These are phyloP conservation scores for Aleiodes testaceus DNA, from an alignment of 2,888 invertebrate species.

Conservation along the genomic window DNA sequence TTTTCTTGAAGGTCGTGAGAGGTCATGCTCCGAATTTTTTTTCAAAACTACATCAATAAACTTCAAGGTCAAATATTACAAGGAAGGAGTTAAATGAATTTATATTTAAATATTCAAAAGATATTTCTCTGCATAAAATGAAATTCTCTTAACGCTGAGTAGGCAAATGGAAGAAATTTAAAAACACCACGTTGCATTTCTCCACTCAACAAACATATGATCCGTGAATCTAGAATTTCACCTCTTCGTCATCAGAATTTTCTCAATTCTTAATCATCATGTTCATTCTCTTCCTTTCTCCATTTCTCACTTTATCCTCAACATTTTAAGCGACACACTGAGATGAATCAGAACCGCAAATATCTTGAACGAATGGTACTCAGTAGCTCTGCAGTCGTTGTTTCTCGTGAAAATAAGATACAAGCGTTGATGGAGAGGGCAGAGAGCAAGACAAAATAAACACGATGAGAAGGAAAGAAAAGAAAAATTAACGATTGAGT, in stretches of 20 bases:
- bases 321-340: slow-evolving; percentile 8
- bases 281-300: slow-evolving; percentile 10
- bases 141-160: slow-evolving; percentile 15
- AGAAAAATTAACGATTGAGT: slow-evolving; percentile 44
- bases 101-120: neutral
- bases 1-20: slow-evolving; percentile 44
- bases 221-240: slow-evolving; percentile 10
- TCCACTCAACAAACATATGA: slow-evolving; percentile 1
- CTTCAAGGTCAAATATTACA: slow-evolving; percentile 6
- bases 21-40: slow-evolving; percentile 34
- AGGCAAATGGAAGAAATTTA: neutral
- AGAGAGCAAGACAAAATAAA: slow-evolving; percentile 24
- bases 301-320: slow-evolving; percentile 29
- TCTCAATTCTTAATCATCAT: too few species aligned
- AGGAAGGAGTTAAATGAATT: neutral
- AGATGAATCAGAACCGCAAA: slow-evolving; percentile 65
- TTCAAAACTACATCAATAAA: slow-evolving; percentile 1
- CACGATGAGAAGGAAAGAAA: slow-evolving; percentile 41
- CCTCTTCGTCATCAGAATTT: slow-evolving; percentile 37
- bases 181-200: slow-evolving; percentile 1
- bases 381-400: slow-evolving; percentile 38
- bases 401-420: slow-evolving; percentile 3
- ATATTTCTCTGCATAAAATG: slow-evolving; percentile 8
- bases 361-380: slow-evolving; percentile 54
- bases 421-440: slow-evolving; percentile 18